phyloP scores from a whole-genome alignment of 1,140 invertebrate species.

The Habropoda laboriosa region DNA sequence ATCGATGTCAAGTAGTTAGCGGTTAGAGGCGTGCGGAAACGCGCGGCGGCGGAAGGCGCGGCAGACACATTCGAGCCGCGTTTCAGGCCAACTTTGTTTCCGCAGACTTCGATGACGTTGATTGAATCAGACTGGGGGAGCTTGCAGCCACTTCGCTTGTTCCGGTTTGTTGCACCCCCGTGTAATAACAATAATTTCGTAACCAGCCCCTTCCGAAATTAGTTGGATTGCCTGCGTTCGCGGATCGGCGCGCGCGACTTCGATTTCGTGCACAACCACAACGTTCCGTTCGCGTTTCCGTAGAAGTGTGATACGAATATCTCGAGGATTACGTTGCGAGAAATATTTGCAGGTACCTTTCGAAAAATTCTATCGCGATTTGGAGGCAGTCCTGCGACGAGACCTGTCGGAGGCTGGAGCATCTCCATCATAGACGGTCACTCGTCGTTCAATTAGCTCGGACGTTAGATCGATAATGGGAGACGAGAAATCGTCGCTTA shows the following conservation, averaged over 20 bases:
- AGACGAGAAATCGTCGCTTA: neutral
- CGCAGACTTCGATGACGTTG: slow-evolving; percentile 44
- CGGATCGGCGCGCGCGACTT: neutral
- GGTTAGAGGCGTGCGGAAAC: slow-evolving; percentile 34
- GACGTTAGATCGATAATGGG: neutral
- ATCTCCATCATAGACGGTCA: no score
- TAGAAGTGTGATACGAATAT: no score
- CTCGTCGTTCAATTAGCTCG: neutral
- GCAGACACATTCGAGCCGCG: slow-evolving; percentile 12
- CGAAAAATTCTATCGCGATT: no score
- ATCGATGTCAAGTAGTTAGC: slow-evolving; percentile 52
- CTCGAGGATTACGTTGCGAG: no score
- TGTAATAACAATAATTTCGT: slow-evolving; percentile 34
- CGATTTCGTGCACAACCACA: neutral
- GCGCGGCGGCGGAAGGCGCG: slow-evolving; percentile 19
- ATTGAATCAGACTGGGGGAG: slow-evolving; percentile 40
- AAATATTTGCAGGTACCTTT: no score
- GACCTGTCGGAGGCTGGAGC: no score
- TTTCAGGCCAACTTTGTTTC: slow-evolving; percentile 41
- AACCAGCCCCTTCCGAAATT: neutral
- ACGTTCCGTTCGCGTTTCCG: neutral
- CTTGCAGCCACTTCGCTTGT: slow-evolving; percentile 15
- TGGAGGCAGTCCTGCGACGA: no score
- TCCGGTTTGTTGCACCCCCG: slow-evolving; percentile 20
- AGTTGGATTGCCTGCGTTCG: neutral